phyloP scores from a whole-genome alignment of 2,797 vertebrate genomes.

The Acanthornis magna region DNA sequence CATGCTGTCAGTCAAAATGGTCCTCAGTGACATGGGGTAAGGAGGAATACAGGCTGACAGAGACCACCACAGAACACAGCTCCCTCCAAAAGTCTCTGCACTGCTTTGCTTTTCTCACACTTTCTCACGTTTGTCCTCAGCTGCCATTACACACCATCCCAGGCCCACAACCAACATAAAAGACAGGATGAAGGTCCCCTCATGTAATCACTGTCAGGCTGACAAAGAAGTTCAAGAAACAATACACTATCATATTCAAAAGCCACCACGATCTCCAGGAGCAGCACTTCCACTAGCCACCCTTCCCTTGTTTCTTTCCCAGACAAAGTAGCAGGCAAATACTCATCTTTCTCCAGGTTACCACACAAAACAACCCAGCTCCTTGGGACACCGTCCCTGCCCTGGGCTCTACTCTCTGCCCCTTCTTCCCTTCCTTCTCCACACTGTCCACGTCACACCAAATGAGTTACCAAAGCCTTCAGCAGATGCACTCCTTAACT shows the following conservation, averaged over 20 bases:
- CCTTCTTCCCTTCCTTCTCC: neutral
- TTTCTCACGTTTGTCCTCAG: neutral
- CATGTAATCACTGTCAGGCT: neutral
- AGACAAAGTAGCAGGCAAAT: neutral
- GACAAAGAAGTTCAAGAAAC: neutral
- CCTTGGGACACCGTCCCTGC: neutral
- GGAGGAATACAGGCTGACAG: neutral
- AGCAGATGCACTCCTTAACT: neutral
- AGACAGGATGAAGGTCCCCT: neutral
- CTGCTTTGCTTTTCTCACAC: neutral
- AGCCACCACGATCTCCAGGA: neutral
- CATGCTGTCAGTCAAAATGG: neutral
- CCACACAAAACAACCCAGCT: neutral
- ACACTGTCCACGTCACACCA: neutral
- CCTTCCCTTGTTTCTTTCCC: neutral
- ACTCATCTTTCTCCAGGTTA: neutral
- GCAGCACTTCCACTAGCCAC: neutral
- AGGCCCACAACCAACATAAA: neutral
- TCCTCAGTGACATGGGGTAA: neutral
- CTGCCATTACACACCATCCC: neutral
- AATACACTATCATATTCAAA: neutral
- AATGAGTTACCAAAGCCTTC: slow-evolving; percentile 50
- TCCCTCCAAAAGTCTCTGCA: neutral
- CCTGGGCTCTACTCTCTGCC: neutral
- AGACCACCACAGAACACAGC: neutral